phyloP scores from a whole-genome alignment of 2,113 vertebrate genomes.

The Toxotes chatareus region DNA sequence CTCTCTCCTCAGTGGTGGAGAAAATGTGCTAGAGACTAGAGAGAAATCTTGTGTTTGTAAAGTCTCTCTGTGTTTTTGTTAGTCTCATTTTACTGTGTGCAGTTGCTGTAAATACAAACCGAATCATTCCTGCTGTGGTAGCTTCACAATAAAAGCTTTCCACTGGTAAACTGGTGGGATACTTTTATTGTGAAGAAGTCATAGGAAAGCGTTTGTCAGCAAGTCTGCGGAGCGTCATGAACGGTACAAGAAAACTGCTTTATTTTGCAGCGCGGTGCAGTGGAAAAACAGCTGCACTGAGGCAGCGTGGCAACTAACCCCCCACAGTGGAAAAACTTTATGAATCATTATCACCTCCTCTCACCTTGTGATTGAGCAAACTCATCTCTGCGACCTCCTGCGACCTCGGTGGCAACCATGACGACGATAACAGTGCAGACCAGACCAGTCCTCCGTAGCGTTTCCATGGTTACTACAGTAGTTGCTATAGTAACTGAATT shows the following conservation, averaged over 20 bases:
- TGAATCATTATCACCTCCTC: slow-evolving; percentile 20
- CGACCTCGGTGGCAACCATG: slow-evolving; percentile 81
- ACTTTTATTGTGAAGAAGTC: background rate
- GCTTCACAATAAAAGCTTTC: background rate
- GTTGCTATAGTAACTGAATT: slow-evolving; percentile 85
- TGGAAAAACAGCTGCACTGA: too few species aligned
- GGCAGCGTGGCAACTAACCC: too few species aligned
- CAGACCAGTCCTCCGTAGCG: slow-evolving; percentile 89
- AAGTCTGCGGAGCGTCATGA: too few species aligned
- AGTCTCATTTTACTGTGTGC: background rate
- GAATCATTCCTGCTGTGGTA: too few species aligned
- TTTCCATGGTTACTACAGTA: slow-evolving; percentile 91
- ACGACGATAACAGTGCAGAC: slow-evolving; percentile 87
- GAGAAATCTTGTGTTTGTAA: background rate
- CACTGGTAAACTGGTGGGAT: background rate
- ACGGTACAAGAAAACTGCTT: too few species aligned
- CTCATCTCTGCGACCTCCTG: slow-evolving; percentile 76
- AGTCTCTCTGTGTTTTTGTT: too few species aligned
- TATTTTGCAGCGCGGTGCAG: too few species aligned
- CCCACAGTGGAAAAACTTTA: background rate
- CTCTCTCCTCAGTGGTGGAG: too few species aligned
- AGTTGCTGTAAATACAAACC: too few species aligned
- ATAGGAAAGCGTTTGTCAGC: background rate
- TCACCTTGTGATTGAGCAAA: slow-evolving; percentile 90
- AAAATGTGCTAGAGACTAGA: background rate